phyloP scores from a whole-genome alignment of 2,113 vertebrate genomes.

The Gracilinanus agilis region DNA sequence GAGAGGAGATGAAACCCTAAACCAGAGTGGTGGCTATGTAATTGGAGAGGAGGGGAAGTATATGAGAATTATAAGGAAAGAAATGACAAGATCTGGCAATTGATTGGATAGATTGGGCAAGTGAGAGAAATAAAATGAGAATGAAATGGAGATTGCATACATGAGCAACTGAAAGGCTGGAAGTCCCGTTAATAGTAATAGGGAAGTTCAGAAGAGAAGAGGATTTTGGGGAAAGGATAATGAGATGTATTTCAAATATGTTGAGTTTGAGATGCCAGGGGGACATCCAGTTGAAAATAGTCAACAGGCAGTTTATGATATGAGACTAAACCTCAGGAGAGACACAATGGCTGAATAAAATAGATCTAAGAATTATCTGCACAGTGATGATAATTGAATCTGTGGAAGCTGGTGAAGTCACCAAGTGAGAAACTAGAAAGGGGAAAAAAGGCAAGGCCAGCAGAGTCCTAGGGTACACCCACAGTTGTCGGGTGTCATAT shows the following conservation, averaged over 20 bases:
- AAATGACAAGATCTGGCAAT: neutral
- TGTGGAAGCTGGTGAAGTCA: neutral
- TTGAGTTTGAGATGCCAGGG: neutral
- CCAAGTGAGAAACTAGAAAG: neutral
- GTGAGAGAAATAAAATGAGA: neutral
- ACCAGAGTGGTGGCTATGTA: neutral
- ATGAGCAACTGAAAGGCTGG: neutral
- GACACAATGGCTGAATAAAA: neutral
- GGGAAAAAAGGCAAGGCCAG: neutral
- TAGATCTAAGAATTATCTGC: neutral
- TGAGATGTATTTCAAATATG: neutral
- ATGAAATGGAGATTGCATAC: neutral
- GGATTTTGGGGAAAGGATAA: neutral
- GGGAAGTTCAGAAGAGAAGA: neutral
- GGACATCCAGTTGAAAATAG: neutral
- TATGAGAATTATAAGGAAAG: neutral
- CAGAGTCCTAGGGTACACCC: neutral
- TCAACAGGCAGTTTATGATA: neutral
- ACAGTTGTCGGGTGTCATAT: neutral
- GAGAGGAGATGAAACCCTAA: neutral
- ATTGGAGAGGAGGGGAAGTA: neutral
- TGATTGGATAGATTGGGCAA: neutral
- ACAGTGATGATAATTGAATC: neutral
- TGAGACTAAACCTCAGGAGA: neutral
- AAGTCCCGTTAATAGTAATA: neutral